phyloP scores from a whole-genome alignment of 2,113 vertebrate species.

The Pristiophorus japonicus region DNA sequence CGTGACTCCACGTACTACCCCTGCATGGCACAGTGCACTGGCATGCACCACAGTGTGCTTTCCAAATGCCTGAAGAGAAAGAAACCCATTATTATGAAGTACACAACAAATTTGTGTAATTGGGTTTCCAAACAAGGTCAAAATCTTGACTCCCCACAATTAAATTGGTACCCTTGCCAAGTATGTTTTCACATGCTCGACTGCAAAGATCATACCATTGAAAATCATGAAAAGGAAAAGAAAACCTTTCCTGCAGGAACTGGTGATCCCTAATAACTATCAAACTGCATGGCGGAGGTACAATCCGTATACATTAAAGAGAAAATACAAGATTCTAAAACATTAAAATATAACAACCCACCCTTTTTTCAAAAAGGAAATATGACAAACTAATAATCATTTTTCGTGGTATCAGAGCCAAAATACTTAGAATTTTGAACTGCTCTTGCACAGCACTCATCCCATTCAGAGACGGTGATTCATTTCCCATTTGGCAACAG shows the following conservation, averaged over 20 bases:
- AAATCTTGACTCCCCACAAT: background rate
- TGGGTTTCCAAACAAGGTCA: background rate
- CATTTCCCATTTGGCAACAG: conserved; percentile 66
- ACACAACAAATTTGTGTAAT: background rate
- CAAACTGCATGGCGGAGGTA: background rate
- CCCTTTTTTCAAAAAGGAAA: conserved; percentile 18
- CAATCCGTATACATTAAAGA: background rate
- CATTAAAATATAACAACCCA: conserved; percentile 1
- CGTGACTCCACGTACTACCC: background rate
- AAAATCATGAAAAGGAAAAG: background rate
- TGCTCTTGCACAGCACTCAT: conserved; percentile 55
- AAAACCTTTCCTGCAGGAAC: background rate
- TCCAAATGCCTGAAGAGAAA: background rate
- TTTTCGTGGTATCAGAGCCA: conserved; percentile 49
- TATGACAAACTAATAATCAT: conserved; percentile 47
- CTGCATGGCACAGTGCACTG: too few relatives aligned
- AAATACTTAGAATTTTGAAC: conserved; percentile 58
- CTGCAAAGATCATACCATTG: background rate
- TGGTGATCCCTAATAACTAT: background rate
- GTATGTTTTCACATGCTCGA: background rate
- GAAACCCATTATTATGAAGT: background rate
- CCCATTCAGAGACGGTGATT: conserved; percentile 70
- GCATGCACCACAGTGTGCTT: background rate
- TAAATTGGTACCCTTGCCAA: background rate
- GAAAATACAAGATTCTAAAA: background rate